These are phyloP conservation scores for Turritopsis rubra DNA, from an alignment of 30 jellyfish, hydroid and myxozoan species.

Conservation along the genomic window DNA sequence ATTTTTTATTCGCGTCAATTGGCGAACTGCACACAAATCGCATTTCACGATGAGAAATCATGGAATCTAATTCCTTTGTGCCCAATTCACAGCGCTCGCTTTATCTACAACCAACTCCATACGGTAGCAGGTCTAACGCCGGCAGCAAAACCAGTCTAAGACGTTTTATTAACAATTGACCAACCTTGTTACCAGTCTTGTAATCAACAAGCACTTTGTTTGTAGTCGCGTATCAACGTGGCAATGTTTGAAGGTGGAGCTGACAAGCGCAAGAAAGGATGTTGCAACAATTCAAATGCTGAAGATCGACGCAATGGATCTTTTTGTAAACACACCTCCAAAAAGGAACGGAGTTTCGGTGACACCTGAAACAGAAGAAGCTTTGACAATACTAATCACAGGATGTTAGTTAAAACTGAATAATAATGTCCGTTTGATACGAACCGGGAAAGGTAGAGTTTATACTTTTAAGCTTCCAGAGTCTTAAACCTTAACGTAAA, in stretches of 20 bases:
- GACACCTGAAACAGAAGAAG: constrained; percentile 51
- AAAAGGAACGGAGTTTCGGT: constrained; percentile 57
- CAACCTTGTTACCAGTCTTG: neutral
- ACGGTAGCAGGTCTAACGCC: neutral
- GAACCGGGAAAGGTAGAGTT: neutral
- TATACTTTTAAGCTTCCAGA: too few relatives aligned
- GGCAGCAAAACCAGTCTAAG: neutral
- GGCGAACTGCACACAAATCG: neutral
- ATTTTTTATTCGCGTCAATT: neutral
- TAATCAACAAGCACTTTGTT: constrained; percentile 32
- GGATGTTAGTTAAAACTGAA: neutral
- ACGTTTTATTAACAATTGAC: neutral
- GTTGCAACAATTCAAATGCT: constrained; percentile 88
- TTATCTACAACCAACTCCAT: neutral
- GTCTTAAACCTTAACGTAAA: too few relatives aligned
- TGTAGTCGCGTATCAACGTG: constrained; percentile 52
- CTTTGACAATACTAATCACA: neutral
- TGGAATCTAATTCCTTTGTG: neutral
- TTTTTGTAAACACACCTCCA: constrained; percentile 63
- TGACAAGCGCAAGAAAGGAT: constrained; percentile 76
- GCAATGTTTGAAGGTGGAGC: constrained; percentile 71
- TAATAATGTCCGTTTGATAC: too few relatives aligned
- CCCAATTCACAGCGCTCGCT: neutral
- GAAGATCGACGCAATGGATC: constrained; percentile 78
- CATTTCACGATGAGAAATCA: neutral